These are phyloP conservation scores for Serilophus lunatus DNA, from an alignment of 2,113 vertebrate genomes.

Conservation along the genomic window DNA sequence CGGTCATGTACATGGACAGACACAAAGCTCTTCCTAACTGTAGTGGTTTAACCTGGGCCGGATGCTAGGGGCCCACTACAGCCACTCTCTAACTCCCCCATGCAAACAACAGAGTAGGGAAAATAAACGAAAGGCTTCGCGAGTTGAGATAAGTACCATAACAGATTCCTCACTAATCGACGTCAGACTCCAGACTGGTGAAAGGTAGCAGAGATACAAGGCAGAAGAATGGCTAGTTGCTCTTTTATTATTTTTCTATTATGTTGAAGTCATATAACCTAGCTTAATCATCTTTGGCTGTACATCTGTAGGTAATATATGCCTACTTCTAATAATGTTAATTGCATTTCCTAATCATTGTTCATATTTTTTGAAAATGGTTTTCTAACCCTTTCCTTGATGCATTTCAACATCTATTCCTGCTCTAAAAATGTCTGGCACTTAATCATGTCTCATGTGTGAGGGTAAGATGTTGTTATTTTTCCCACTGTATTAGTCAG, in stretches of 20 bases:
- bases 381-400: not conserved
- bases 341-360: not conserved
- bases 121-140: too few species aligned
- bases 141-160: too few species aligned
- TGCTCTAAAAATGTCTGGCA: not conserved
- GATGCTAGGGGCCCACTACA: too few species aligned
- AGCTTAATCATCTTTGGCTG: not conserved
- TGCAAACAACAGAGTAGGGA: too few species aligned
- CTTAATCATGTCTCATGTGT: not conserved
- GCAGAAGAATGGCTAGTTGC: not conserved
- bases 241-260: not conserved
- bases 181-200: not conserved
- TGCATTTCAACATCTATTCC: not conserved
- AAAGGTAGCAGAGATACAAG: not conserved
- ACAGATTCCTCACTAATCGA: too few species aligned
- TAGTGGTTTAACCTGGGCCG: too few species aligned
- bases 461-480: not conserved
- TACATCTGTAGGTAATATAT: not conserved
- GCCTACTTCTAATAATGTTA: not conserved
- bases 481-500: not conserved
- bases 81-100: too few species aligned
- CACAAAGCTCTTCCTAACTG: too few species aligned
- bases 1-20: too few species aligned
- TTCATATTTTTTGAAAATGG: not conserved
- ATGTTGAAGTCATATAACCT: not conserved